Conservation (phyloP, 2,113 vertebrate genomes). For the Cebidichthys violaceus region DNA sequence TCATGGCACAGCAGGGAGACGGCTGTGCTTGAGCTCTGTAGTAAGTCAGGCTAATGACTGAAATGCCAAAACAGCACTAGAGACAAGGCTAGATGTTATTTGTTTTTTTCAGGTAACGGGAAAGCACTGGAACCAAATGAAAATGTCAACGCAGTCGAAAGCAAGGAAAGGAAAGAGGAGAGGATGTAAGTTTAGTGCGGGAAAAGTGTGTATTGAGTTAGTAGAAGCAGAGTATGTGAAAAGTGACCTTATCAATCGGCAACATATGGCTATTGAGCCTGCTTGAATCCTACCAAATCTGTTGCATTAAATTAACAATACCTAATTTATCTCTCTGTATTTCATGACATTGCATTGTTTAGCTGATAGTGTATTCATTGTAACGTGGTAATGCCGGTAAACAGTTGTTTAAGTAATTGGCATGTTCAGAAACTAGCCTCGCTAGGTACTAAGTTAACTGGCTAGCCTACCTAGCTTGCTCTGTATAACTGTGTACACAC, state of each 20-base stretch:
- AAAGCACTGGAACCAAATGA: background rate
- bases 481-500: no score
- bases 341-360: no score
- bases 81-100: slow-evolving; percentile 15
- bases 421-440: no score
- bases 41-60: slow-evolving; percentile 45
- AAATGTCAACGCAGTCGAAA: slow-evolving; percentile 10
- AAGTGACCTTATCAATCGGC: background rate
- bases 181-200: background rate
- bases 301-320: no score
- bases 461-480: no score
- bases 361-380: no score
- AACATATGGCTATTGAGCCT: background rate
- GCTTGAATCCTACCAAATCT: background rate
- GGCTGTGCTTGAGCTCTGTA: slow-evolving; percentile 7
- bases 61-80: slow-evolving; percentile 37
- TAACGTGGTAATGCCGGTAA: no score
- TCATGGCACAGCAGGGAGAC: slow-evolving; percentile 17
- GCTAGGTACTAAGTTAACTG: no score
- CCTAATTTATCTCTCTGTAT: background rate
- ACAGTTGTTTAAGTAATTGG: no score
- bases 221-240: background rate
- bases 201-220: background rate
- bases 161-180: background rate
- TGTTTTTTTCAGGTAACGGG: slow-evolving; percentile 21